phyloP scores from a whole-genome alignment of 37 sponge, comb jelly and placozoan species.

The Agelas oroides region DNA sequence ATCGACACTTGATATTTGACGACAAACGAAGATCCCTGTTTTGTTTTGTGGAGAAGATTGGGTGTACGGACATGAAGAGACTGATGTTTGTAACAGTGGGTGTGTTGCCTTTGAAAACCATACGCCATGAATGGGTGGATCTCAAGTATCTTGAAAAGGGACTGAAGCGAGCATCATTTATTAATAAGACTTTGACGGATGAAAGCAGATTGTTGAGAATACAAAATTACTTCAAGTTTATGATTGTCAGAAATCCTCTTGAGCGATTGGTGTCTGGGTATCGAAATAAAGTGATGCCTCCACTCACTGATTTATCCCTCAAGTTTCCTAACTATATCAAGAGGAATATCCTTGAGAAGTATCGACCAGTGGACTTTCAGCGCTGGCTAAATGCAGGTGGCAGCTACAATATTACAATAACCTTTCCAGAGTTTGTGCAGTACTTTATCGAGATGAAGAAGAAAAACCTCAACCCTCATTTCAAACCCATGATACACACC shows the following conservation, averaged over 20 bases:
- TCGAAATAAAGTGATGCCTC: too few species aligned
- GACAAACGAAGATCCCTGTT: slow-evolving; percentile 16
- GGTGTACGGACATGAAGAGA: slow-evolving; percentile 25
- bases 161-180: slow-evolving; percentile 8
- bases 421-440: slow-evolving; percentile 18
- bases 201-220: slow-evolving; percentile 3
- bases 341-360: background rate
- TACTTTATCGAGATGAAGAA: slow-evolving; percentile 8
- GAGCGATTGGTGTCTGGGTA: too few species aligned
- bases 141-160: too few species aligned
- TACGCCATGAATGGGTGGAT: background rate
- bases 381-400: slow-evolving; percentile 7
- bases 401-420: background rate
- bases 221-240: slow-evolving; percentile 21
- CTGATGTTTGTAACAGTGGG: slow-evolving; percentile 12
- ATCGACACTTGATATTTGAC: slow-evolving; percentile 30
- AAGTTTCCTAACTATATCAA: background rate
- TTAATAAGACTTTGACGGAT: slow-evolving; percentile 19
- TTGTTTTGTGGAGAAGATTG: slow-evolving; percentile 22
- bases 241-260: too few species aligned
- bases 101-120: background rate
- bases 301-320: too few species aligned
- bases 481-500: background rate
- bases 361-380: background rate
- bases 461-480: slow-evolving; percentile 12